Evolutionary conservation across 2,888 invertebrate species (phyloP).

Genomic region (Hypselothyrea guttata): DNA sequence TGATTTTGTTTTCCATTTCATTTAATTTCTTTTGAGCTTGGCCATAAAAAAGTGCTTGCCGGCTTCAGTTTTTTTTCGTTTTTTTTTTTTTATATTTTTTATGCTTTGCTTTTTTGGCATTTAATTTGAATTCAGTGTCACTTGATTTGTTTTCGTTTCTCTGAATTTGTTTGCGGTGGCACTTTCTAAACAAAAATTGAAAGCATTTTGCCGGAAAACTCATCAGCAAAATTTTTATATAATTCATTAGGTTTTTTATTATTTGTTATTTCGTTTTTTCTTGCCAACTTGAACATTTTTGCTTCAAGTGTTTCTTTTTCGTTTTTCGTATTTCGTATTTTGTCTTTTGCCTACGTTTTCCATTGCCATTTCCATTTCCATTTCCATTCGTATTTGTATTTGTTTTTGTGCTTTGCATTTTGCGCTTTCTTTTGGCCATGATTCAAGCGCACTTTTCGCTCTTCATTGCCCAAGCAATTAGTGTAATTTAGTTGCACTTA

Average conservation of each 20-base stretch:
- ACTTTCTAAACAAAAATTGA: constrained; percentile 56
- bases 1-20: constrained; percentile 72
- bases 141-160: constrained; percentile 20
- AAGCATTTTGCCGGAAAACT: constrained; percentile 50
- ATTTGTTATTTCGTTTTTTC: constrained; percentile 19
- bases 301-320: no score
- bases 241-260: constrained; percentile 38
- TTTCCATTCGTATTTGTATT: no score
- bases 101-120: constrained; percentile 21
- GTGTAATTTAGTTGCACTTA: constrained; percentile 75
- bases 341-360: no score
- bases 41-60: no score
- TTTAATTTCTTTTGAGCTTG: constrained; percentile 47
- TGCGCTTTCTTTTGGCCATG: constrained; percentile 42
- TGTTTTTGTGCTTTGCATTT: constrained; percentile 23
- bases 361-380: constrained; percentile 36
- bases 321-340: no score
- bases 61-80: constrained; percentile 25
- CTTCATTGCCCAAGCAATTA: constrained; percentile 52
- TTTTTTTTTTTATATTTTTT: constrained; percentile 10
- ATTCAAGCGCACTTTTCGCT: constrained; percentile 37
- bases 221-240: constrained; percentile 46
- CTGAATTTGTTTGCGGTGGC: constrained; percentile 28
- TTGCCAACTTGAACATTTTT: background rate
- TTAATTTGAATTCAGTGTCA: constrained; percentile 49